Evolutionary conservation across 2,888 invertebrate genomes (phyloP).

Genomic region (Syrphus vitripennis): DNA sequence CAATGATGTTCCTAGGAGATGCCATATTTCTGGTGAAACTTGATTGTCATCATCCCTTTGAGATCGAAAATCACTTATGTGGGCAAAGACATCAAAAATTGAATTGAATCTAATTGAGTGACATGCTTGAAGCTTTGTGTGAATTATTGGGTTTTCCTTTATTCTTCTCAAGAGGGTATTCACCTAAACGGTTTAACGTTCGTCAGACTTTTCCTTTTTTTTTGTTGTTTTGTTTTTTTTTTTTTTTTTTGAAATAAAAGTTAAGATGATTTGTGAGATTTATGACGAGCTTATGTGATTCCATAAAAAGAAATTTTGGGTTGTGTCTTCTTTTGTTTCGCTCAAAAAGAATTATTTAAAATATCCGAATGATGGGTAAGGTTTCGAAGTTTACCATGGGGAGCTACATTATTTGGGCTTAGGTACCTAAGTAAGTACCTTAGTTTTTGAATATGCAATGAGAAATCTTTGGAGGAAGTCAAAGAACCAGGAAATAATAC

Average conservation of each 20-base stretch:
- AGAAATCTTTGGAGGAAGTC: too few relatives aligned
- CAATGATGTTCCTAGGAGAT: not conserved
- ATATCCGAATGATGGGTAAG: not conserved
- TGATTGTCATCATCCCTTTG: not conserved
- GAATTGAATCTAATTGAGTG: constrained; percentile 57
- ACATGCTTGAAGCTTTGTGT: constrained; percentile 25
- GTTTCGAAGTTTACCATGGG: not conserved
- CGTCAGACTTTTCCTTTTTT: not conserved
- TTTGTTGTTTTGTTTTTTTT: too few relatives aligned
- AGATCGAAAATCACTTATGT: constrained; percentile 25
- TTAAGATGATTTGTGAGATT: not conserved
- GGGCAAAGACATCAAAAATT: constrained; percentile 16
- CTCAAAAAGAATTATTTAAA: not conserved
- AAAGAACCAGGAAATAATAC: too few relatives aligned
- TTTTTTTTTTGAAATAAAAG: not conserved
- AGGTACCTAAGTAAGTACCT: too few relatives aligned
- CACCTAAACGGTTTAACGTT: constrained; percentile 6
- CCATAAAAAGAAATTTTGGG: not conserved
- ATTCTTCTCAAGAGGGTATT: not conserved
- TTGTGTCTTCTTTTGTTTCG: not conserved
- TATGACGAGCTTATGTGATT: not conserved
- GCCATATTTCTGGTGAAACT: not conserved
- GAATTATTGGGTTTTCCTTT: constrained; percentile 26
- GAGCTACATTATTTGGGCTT: not conserved
- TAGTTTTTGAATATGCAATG: too few relatives aligned